phyloP scores from a whole-genome alignment of 2,113 vertebrate species.

The Sciurus niger region DNA sequence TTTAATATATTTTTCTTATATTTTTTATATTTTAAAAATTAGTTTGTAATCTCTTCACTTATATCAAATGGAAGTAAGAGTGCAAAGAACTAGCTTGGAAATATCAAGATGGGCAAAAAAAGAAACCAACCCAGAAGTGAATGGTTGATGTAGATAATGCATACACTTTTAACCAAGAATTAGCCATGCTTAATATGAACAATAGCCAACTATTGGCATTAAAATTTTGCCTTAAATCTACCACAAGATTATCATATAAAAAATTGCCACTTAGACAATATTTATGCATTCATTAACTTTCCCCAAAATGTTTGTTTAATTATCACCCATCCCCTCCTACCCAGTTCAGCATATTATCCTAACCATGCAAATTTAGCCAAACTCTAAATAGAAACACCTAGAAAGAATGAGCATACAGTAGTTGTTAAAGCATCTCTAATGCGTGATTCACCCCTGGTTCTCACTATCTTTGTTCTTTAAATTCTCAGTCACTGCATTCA shows the following conservation, averaged over 20 bases:
- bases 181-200: background rate
- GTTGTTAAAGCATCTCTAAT: background rate
- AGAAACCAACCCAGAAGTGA: background rate
- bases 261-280: background rate
- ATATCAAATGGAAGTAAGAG: background rate
- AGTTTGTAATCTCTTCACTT: constrained; percentile 5
- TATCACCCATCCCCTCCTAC: background rate
- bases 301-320: background rate
- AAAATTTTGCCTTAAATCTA: constrained; percentile 42
- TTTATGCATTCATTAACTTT: constrained; percentile 48
- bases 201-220: background rate
- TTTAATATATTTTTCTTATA: background rate
- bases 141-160: background rate
- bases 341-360: background rate
- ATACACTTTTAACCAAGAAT: background rate
- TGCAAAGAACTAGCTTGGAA: background rate
- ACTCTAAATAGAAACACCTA: constrained; percentile 44
- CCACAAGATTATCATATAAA: background rate
- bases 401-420: background rate
- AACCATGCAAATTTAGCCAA: constrained; percentile 43
- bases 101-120: background rate
- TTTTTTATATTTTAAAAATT: background rate
- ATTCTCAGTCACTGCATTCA: constrained; percentile 36
- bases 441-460: background rate
- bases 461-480: background rate